Conservation (phyloP, 2,888 invertebrate genomes). For the Hedychridium roseum region DNA sequence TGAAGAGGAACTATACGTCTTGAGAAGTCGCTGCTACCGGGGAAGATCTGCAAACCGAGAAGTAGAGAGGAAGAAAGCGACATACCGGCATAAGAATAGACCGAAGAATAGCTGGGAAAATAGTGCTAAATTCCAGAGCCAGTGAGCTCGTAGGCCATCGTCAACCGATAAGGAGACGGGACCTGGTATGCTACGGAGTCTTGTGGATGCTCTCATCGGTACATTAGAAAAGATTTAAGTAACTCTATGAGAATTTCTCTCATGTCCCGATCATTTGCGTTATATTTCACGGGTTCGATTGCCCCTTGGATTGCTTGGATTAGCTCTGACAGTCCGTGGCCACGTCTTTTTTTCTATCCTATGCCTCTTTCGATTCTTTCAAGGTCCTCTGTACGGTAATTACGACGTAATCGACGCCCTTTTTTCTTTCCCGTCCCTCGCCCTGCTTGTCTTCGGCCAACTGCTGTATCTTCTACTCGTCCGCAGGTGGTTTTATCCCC, state of each 20-base stretch:
- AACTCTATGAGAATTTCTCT: no score
- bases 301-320: no score
- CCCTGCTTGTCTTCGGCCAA: constrained; percentile 2
- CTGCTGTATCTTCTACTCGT: no score
- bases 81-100: not conserved
- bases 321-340: no score
- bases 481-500: no score
- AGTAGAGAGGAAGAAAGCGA: not conserved
- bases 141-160: not conserved
- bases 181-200: constrained; percentile 55
- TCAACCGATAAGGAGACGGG: constrained; percentile 5
- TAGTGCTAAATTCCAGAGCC: not conserved
- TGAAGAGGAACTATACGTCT: no score
- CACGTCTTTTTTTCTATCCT: not conserved
- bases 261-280: no score
- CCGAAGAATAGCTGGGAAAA: not conserved
- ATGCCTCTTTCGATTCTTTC: constrained; percentile 12
- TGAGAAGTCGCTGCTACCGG: no score
- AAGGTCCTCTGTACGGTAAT: no score
- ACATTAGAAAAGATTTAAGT: constrained; percentile 24
- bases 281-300: no score
- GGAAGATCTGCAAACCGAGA: no score
- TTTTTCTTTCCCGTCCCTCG: constrained; percentile 4
- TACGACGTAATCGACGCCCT: no score
- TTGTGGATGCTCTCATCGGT: constrained; percentile 52